Evolutionary conservation across 1,140 invertebrate species (phyloP).

Genomic region (Zaprionus nigranus): DNA sequence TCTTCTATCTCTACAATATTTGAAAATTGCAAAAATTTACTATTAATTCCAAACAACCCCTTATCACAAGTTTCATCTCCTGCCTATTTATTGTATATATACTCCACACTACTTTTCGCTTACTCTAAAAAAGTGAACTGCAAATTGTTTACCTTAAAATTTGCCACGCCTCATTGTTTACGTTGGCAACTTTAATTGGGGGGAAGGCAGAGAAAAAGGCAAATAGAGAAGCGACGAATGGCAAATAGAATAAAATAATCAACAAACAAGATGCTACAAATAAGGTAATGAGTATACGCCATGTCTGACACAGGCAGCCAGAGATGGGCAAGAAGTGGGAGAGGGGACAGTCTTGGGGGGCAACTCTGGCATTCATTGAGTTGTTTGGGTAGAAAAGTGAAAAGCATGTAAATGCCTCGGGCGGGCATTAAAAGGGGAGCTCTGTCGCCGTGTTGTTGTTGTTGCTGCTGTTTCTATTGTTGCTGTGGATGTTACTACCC

Average conservation of each 20-base stretch:
- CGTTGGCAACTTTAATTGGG: slow-evolving; percentile 32
- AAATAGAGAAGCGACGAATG: slow-evolving; percentile 46
- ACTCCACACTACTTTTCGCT: neutral
- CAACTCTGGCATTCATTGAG: neutral
- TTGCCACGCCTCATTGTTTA: neutral
- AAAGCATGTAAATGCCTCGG: slow-evolving; percentile 73
- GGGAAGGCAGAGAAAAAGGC: slow-evolving; percentile 28
- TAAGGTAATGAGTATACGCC: slow-evolving; percentile 74
- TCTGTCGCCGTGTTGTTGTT: neutral
- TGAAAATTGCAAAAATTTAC: no score
- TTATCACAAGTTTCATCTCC: no score
- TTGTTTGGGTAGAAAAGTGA: slow-evolving; percentile 72
- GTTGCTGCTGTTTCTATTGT: slow-evolving; percentile 6
- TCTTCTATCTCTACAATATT: no score
- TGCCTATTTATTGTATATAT: no score
- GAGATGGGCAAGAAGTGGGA: neutral
- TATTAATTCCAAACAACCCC: no score
- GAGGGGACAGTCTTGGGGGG: neutral
- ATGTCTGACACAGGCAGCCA: slow-evolving; percentile 46
- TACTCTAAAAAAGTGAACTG: neutral
- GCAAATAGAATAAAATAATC: slow-evolving; percentile 77
- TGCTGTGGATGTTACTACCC: slow-evolving; percentile 11
- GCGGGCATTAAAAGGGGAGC: slow-evolving; percentile 48
- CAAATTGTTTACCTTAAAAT: neutral
- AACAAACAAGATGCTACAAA: slow-evolving; percentile 69